Percentiles rank a stretch among this genome's conserved stretches.
These are phyloP conservation scores for Fratercula arctica DNA, from an alignment of 2,797 vertebrate species.

Conservation along the genomic window DNA sequence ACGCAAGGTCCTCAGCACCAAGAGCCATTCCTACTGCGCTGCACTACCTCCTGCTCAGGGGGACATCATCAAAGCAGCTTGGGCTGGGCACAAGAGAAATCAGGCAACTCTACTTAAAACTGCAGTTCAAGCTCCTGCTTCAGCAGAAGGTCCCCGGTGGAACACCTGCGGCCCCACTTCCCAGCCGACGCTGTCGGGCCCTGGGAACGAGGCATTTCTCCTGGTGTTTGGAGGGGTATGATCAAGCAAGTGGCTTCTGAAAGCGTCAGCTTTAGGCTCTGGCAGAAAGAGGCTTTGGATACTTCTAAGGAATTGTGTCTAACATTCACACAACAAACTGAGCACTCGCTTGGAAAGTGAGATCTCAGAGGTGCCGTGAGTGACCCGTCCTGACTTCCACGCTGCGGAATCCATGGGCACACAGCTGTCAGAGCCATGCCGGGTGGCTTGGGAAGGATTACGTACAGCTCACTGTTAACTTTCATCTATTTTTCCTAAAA, in stretches of 20 bases:
- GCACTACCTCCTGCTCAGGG: background rate
- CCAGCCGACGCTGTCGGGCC: accelerated
- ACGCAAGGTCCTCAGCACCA: background rate
- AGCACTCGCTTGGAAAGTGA: background rate
- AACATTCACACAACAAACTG: background rate
- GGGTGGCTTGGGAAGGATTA: background rate
- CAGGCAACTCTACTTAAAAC: background rate
- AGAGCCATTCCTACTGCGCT: background rate
- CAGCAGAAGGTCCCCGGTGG: background rate
- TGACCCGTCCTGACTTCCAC: background rate
- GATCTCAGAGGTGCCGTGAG: background rate
- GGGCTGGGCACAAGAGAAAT: background rate
- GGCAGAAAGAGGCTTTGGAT: background rate
- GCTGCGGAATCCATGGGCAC: background rate
- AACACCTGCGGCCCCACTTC: background rate
- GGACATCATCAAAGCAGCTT: background rate
- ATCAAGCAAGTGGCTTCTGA: background rate
- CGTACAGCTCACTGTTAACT: background rate
- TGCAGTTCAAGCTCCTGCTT: background rate
- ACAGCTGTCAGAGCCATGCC: background rate
- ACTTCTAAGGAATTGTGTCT: background rate
- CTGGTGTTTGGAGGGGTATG: background rate
- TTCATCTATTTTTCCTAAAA: background rate
- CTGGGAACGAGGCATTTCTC: background rate
- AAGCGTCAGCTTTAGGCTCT: background rate